phyloP scores from a whole-genome alignment of 2,797 vertebrate species.

The Staurois parvus region DNA sequence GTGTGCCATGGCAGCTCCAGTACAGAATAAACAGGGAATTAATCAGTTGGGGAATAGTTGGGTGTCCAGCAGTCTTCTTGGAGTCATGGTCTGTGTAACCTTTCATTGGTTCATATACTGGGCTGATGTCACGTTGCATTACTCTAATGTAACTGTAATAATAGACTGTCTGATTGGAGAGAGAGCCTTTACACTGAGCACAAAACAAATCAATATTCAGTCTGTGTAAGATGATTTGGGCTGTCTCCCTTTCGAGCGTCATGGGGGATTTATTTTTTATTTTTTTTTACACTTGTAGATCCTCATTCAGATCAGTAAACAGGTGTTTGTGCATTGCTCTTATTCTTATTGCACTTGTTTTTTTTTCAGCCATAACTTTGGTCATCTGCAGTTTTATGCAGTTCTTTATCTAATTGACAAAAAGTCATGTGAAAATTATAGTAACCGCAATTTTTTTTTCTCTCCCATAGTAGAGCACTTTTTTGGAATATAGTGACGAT shows the following conservation, averaged over 20 bases:
- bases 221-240: conserved; percentile 32
- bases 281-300: not conserved
- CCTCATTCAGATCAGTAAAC: conserved; percentile 18
- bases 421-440: not conserved
- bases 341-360: no score
- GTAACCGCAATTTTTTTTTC: no score
- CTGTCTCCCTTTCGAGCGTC: not conserved
- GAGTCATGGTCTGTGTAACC: conserved; percentile 52
- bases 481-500: not conserved
- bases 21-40: conserved; percentile 52
- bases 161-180: conserved; percentile 59
- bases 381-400: not conserved
- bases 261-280: conserved; percentile 15
- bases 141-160: conserved; percentile 56
- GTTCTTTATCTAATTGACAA: not conserved
- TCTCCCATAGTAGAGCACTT: not conserved
- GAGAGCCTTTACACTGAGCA: conserved; percentile 56
- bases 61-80: conserved; percentile 49
- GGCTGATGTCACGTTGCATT: conserved; percentile 58
- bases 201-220: conserved; percentile 62
- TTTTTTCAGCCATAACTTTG: not conserved
- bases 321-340: not conserved
- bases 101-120: conserved; percentile 56
- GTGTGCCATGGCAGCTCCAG: conserved; percentile 52
- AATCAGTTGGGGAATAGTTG: conserved; percentile 55